phyloP scores from a whole-genome alignment of 1,140 invertebrate species.

The Nylanderia fulva region DNA sequence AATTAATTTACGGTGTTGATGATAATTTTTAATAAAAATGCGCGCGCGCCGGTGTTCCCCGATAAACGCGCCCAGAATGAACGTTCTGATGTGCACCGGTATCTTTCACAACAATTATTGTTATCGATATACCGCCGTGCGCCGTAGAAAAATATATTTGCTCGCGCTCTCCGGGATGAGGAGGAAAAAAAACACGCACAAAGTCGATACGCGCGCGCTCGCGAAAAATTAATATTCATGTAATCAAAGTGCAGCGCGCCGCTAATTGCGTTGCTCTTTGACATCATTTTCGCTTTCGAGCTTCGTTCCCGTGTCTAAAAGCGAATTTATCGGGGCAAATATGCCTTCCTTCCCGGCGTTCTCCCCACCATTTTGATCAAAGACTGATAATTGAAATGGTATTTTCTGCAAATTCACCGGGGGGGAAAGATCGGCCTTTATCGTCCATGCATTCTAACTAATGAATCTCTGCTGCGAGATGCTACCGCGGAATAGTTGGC shows the following conservation, averaged over 20 bases:
- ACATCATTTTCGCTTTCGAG: conserved; percentile 48
- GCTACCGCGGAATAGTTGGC: conserved; percentile 74
- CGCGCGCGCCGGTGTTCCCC: not conserved
- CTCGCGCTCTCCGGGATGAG: not conserved
- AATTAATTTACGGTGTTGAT: conserved; percentile 31
- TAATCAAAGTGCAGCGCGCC: conserved; percentile 40
- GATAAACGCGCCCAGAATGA: not conserved
- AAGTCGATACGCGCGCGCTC: conserved; percentile 8
- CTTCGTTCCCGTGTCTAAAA: conserved; percentile 35
- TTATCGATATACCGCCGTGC: not conserved
- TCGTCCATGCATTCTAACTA: conserved; percentile 69
- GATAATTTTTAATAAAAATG: conserved; percentile 38
- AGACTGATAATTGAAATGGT: conserved; percentile 72
- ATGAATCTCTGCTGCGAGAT: conserved; percentile 72
- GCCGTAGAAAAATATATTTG: conserved; percentile 10
- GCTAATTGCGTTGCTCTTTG: conserved; percentile 67
- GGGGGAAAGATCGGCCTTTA: conserved; percentile 63
- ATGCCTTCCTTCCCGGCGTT: conserved; percentile 13
- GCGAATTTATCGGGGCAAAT: not conserved
- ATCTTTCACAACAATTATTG: conserved; percentile 9
- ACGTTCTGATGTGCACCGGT: not conserved
- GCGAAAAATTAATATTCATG: conserved; percentile 69
- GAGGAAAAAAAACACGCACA: not conserved
- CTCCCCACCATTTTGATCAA: conserved; percentile 43
- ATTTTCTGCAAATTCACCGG: conserved; percentile 44